Evolutionary conservation across 2,113 vertebrate genomes (phyloP).

Genomic region (Motacilla alba): DNA sequence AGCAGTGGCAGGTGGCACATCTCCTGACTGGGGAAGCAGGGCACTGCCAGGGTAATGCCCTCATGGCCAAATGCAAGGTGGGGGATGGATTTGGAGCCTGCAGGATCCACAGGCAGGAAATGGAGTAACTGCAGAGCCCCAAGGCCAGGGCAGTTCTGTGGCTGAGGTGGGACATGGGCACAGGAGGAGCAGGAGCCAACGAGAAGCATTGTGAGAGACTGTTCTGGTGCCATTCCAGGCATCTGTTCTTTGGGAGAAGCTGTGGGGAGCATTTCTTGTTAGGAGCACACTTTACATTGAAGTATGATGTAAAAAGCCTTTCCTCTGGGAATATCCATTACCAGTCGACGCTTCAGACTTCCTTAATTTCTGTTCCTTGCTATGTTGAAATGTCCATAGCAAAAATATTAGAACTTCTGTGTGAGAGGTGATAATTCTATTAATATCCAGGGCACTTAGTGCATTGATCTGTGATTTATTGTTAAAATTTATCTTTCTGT

Average conservation of each 20-base stretch:
- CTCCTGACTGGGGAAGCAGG: neutral
- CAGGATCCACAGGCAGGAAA: neutral
- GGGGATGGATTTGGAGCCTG: neutral
- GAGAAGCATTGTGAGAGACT: neutral
- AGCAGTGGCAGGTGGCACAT: neutral
- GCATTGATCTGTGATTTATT: neutral
- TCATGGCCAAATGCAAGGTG: neutral
- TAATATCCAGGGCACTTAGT: neutral
- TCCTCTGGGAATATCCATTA: neutral
- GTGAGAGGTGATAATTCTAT: neutral
- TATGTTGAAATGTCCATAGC: rapidly evolving
- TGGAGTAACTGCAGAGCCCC: neutral
- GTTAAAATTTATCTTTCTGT: neutral
- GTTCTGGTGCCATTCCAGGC: neutral
- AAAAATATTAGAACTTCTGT: neutral
- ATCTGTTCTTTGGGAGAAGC: neutral
- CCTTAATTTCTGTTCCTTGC: neutral
- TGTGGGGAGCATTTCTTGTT: neutral
- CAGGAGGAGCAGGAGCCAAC: neutral
- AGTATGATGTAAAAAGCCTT: neutral
- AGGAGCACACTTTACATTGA: neutral
- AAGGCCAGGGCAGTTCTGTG: neutral
- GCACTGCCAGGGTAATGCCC: neutral
- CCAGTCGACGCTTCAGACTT: neutral
- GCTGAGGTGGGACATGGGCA: neutral